Conservation (phyloP, 2,888 invertebrate species). For the Argynnis bischoffii region DNA sequence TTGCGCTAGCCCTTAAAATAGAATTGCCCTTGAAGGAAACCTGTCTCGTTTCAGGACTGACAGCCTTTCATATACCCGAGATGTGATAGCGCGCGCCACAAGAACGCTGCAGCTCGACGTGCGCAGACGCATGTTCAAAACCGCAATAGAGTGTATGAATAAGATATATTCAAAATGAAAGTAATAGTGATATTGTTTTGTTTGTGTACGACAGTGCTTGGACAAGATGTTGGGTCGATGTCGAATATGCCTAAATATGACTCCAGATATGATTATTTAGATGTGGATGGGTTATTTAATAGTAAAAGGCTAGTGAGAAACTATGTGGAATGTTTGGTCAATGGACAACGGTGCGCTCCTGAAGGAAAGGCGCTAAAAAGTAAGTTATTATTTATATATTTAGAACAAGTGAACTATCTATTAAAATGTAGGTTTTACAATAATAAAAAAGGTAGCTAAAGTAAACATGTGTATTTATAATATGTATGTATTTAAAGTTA, state of each 20-base stretch:
- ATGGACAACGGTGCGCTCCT: conserved; percentile 86
- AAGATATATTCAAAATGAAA: conserved; percentile 37
- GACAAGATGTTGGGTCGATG: conserved; percentile 64
- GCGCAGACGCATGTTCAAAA: conserved; percentile 54
- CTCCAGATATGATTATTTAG: conserved; percentile 85
- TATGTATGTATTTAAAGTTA: too few species aligned
- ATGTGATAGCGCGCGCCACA: conserved; percentile 43
- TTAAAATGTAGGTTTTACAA: too few species aligned
- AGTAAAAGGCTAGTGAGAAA: conserved; percentile 86
- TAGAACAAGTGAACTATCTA: too few species aligned
- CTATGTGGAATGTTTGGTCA: conserved; percentile 87
- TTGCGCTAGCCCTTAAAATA: conserved; percentile 13
- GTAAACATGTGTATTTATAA: too few species aligned
- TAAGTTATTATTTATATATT: conserved; percentile 70
- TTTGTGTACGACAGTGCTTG: conserved; percentile 57
- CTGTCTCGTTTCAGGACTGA: conserved; percentile 41
- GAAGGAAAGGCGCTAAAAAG: conserved; percentile 88
- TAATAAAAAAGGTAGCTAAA: too few species aligned
- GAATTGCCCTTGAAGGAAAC: conserved; percentile 39
- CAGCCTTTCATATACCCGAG: conserved; percentile 42
- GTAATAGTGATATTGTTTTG: conserved; percentile 47
- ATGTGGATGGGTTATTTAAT: conserved; percentile 85
- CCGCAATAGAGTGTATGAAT: conserved; percentile 39
- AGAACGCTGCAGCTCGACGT: conserved; percentile 39
- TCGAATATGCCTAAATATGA: conserved; percentile 73